Evolutionary conservation across 2,797 vertebrate genomes (phyloP).

Genomic region (Pagetopsis macropterus): DNA sequence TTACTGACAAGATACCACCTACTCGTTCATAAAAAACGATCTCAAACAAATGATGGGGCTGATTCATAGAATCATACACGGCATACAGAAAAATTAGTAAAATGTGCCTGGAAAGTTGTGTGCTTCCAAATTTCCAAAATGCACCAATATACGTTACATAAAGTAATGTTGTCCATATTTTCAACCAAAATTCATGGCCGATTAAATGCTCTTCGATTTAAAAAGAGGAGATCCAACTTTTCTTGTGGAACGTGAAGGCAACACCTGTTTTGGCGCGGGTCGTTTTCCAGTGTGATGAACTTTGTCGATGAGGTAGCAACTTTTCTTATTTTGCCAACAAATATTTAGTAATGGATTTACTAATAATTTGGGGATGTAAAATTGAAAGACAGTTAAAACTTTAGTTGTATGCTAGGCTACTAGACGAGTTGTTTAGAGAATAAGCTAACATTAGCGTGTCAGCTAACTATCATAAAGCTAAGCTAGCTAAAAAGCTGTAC

Average conservation of each 20-base stretch:
- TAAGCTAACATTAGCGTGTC: background rate
- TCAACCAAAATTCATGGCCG: background rate
- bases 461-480: conserved; percentile 9
- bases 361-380: rapidly evolving
- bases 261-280: conserved; percentile 39
- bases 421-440: background rate
- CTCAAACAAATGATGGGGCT: background rate
- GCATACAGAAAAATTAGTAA: background rate
- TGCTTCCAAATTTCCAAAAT: background rate
- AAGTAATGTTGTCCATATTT: background rate
- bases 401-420: background rate
- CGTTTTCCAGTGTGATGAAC: conserved; percentile 21
- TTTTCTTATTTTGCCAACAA: background rate
- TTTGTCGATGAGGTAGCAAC: background rate
- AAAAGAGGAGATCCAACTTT: rapidly evolving
- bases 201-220: too few species aligned
- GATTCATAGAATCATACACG: background rate
- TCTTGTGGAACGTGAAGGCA: conserved; percentile 1
- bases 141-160: background rate
- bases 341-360: background rate
- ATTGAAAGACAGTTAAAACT: background rate
- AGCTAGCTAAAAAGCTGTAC: background rate
- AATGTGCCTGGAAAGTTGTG: background rate
- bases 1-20: background rate
- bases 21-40: too few species aligned